Evolutionary conservation across 2,113 vertebrate species (phyloP).

Genomic region (Garra rufa): DNA sequence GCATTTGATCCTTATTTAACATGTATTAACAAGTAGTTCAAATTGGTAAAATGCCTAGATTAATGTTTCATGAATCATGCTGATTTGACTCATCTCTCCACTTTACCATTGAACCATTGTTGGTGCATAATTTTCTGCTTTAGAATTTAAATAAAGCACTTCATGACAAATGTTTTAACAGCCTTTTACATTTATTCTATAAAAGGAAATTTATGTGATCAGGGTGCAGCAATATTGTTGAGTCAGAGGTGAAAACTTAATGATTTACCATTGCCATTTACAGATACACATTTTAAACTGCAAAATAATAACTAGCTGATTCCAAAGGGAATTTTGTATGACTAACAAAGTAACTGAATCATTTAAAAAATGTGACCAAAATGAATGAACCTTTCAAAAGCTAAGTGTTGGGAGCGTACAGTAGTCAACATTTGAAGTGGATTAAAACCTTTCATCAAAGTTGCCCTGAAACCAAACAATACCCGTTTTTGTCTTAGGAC

Average conservation of each 20-base stretch:
- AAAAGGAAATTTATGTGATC: background rate
- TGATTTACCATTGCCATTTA: background rate
- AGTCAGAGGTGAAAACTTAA: background rate
- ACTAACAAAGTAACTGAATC: background rate
- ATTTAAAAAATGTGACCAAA: background rate
- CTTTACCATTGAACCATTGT: background rate
- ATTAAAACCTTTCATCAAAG: too few relatives aligned
- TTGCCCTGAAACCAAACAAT: too few relatives aligned
- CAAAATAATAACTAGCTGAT: background rate
- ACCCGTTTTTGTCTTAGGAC: too few relatives aligned
- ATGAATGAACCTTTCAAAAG: background rate
- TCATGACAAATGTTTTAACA: background rate
- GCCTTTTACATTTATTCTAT: background rate
- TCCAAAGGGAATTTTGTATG: background rate
- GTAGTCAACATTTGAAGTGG: too few relatives aligned
- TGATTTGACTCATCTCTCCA: background rate
- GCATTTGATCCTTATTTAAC: background rate
- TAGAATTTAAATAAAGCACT: constrained; percentile 1
- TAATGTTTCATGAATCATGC: background rate
- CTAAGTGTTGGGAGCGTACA: background rate
- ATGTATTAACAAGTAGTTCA: background rate
- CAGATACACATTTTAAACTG: background rate
- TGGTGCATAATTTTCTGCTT: background rate
- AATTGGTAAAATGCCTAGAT: background rate
- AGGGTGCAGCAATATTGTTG: background rate